phyloP scores from a whole-genome alignment of 2,113 vertebrate species.

The Actinemys pallida region DNA sequence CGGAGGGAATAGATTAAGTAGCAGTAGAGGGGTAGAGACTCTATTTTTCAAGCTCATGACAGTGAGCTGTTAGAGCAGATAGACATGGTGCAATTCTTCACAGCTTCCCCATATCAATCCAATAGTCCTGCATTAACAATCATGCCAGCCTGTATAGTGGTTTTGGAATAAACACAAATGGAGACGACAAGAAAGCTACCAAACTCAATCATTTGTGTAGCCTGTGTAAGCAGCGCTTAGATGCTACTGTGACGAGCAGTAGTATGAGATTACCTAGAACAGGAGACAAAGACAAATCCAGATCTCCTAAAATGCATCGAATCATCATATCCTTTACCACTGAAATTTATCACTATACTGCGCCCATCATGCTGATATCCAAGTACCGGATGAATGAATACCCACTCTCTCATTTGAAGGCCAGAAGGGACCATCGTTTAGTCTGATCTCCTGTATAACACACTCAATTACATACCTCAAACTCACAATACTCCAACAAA shows the following conservation, averaged over 20 bases:
- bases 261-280: too few species aligned
- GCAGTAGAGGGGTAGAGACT: neutral
- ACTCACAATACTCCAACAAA: too few species aligned
- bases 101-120: too few species aligned
- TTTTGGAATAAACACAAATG: neutral
- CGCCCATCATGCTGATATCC: neutral
- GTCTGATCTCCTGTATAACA: neutral
- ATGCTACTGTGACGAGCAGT: too few species aligned
- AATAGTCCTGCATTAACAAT: neutral
- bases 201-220: neutral
- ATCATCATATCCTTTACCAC: fast-evolving
- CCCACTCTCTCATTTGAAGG: neutral
- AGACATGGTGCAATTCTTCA: too few species aligned
- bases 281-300: neutral
- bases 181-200: neutral
- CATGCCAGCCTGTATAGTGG: fast-evolving
- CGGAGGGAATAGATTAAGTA: neutral
- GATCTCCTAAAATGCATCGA: neutral
- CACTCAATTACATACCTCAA: too few species aligned
- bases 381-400: too few species aligned
- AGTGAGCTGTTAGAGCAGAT: too few species aligned
- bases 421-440: neutral
- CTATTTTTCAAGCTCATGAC: neutral
- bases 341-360: neutral
- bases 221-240: neutral